A percentile compares a stretch with the other conserved stretches of the same genome.
These are phyloP conservation scores for Cremastinae sp. DNA, from an alignment of 2,888 invertebrate species.

Conservation along the genomic window DNA sequence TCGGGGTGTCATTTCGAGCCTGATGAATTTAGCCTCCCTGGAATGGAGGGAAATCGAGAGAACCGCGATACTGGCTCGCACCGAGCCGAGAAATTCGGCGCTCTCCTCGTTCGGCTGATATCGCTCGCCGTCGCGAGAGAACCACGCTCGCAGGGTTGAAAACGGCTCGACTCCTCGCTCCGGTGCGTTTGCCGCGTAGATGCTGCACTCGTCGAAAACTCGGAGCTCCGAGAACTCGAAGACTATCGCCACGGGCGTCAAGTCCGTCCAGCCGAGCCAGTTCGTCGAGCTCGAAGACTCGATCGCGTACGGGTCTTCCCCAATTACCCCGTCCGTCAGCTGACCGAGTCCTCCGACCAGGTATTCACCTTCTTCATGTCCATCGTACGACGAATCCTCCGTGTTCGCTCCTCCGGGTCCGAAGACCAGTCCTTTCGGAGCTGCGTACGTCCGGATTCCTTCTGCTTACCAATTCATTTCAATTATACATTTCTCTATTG, in stretches of 20 bases:
- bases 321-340: conserved; percentile 88
- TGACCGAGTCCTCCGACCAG: conserved; percentile 90
- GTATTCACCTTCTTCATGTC: conserved; percentile 82
- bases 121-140: conserved; percentile 89
- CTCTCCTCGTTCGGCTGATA: conserved; percentile 85
- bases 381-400: conserved; percentile 91
- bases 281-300: conserved; percentile 73
- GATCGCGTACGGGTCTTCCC: conserved; percentile 81
- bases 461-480: too few relatives aligned
- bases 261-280: conserved; percentile 95
- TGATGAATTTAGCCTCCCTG: conserved; percentile 88
- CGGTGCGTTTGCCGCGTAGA: conserved; percentile 84
- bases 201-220: conserved; percentile 83
- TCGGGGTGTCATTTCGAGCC: conserved; percentile 88
- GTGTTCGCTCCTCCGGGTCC: conserved; percentile 85
- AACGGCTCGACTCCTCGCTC: conserved; percentile 91
- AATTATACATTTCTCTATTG: too few relatives aligned
- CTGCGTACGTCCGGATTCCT: conserved; percentile 85
- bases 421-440: conserved; percentile 85
- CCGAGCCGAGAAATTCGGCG: conserved; percentile 83
- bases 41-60: conserved; percentile 89
- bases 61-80: conserved; percentile 81
- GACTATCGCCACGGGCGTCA: conserved; percentile 86
- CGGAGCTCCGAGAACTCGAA: conserved; percentile 91
- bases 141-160: conserved; percentile 88